Evolutionary conservation across 2,113 vertebrate species (phyloP), one percentile per base, ranked within the genome.

Genomic region (Stictonetta naevosa): DNA sequence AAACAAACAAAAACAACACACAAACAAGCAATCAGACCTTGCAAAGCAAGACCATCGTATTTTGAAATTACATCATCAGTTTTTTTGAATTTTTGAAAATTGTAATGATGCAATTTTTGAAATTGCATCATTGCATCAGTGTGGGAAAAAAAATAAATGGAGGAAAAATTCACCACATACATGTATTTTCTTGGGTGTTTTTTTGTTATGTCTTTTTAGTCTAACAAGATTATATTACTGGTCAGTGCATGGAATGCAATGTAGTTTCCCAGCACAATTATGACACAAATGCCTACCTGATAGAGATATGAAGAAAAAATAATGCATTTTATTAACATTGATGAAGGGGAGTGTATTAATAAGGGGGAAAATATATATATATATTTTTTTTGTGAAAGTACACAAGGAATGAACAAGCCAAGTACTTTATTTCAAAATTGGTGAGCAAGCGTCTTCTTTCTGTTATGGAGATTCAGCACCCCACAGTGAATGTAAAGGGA

Each of bases 401-500:
- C 20, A n/a, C 73, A 4, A 59, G n/a, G 17, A 73, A 63, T 20
- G 3, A 50, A 34, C 5, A 31, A 77, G 4, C 3, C 31, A 25
- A 66, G 31, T 23, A 48, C 1, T 22, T 6, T 56, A 17, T 55
- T 55, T 62, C 13, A 68, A 42, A 85, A 36, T 10, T 26, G 36
- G 4, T 42, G 25, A 77, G 84, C 40, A 72, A 2, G 1, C 40
- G 3, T 56, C 11, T 11, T 86, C 17, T 34, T 71, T 82, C 13
- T 64, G 3, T 58, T 76, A 20, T 8, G 28, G 29, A 72, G 9
- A 34, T 52, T 42, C 11, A 58, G 2, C 6, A 76, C 2, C 2
- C 23, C 13, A 67, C 3, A 1, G 33, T 0, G 5, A 44, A 3
- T 12, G 8, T 31, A 46, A 28, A 62, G 10, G 9, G 10, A 25